A percentile compares a stretch with the other conserved stretches of the same genome.
Evolutionary conservation across 1,140 invertebrate species (phyloP).

Genomic region (Drosophila lacteicornis): DNA sequence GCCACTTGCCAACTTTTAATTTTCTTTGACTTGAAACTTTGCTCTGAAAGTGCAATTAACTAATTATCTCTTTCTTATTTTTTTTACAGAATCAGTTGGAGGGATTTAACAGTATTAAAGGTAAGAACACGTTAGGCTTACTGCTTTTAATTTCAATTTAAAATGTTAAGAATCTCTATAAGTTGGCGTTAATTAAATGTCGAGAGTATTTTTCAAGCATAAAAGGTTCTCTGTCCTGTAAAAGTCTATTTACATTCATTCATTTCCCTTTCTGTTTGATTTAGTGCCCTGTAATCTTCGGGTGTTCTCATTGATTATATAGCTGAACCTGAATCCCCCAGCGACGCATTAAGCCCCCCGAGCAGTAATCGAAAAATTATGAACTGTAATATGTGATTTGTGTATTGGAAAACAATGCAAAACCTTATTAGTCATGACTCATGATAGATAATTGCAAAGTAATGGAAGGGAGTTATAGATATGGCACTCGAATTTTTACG

Average conservation of each 20-base stretch:
- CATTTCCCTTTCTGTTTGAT: not conserved
- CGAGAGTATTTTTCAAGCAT: not conserved
- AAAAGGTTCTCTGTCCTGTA: not conserved
- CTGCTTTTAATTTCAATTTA: not conserved
- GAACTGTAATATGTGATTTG: conserved; percentile 10
- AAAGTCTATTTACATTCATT: conserved; percentile 1
- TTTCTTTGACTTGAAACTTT: conserved; percentile 28
- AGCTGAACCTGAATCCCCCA: not conserved
- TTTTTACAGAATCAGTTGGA: conserved; percentile 23
- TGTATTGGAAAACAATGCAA: not conserved
- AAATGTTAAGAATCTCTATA: not conserved
- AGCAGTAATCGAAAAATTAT: not conserved
- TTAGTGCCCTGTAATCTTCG: not conserved
- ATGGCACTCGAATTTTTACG: no score
- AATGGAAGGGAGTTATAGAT: not conserved
- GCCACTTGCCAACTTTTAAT: conserved; percentile 20
- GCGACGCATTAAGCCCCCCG: not conserved
- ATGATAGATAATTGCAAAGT: not conserved
- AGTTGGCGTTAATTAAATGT: not conserved
- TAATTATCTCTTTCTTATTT: conserved; percentile 29
- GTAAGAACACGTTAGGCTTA: conserved; percentile 2
- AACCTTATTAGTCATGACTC: not conserved
- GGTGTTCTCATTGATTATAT: not conserved
- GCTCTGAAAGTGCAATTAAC: conserved; percentile 23
- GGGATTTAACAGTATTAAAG: conserved; percentile 19